phyloP scores from a whole-genome alignment of 2,797 vertebrate species.

The Sebastes minor region DNA sequence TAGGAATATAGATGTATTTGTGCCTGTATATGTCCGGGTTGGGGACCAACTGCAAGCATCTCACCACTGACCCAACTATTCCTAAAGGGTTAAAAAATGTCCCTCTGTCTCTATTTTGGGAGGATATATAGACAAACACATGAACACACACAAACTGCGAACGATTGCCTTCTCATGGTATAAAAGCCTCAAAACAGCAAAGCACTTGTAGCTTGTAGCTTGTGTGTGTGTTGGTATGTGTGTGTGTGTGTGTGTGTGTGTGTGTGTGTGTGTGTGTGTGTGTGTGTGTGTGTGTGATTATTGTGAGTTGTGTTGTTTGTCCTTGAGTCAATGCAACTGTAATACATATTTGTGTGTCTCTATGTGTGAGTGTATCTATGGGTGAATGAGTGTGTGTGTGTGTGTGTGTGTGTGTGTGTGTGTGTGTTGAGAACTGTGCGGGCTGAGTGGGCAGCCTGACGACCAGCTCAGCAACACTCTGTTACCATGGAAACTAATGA shows the following conservation, averaged over 20 bases:
- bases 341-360: background rate
- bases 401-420: slow-evolving; percentile 29
- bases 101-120: background rate
- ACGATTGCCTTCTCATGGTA: background rate
- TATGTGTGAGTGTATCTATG: slow-evolving; percentile 1
- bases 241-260: background rate
- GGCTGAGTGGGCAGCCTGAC: slow-evolving; percentile 82
- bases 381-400: background rate
- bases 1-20: background rate
- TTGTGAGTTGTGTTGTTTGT: background rate
- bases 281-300: background rate
- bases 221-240: background rate
- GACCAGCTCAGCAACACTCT: slow-evolving; percentile 79
- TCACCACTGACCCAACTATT: background rate
- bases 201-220: background rate
- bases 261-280: background rate
- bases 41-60: background rate
- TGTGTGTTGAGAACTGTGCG: slow-evolving; percentile 36
- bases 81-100: background rate
- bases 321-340: slow-evolving; percentile 18
- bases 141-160: background rate
- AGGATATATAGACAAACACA: background rate
- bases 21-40: background rate
- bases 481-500: slow-evolving; percentile 86
- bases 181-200: background rate